These are phyloP conservation scores for Pantala flavescens DNA, from an alignment of 1,140 invertebrate species.

Conservation along the genomic window DNA sequence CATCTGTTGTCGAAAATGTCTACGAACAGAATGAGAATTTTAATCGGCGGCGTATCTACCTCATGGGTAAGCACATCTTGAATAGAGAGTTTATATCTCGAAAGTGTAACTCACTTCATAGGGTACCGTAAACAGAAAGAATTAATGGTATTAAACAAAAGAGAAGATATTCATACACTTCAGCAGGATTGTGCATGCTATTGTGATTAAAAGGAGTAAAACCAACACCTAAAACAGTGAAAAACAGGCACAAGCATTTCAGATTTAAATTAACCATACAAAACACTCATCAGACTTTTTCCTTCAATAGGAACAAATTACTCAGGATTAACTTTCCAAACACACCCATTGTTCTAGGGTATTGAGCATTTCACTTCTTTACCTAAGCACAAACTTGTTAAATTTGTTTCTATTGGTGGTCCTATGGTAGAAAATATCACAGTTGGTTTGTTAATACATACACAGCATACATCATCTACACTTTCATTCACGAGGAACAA, in stretches of 20 bases:
- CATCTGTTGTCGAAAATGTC: too few relatives aligned
- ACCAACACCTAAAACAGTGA: neutral
- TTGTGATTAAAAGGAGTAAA: neutral
- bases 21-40: too few relatives aligned
- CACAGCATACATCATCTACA: neutral
- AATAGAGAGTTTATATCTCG: too few relatives aligned
- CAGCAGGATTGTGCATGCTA: too few relatives aligned
- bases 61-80: too few relatives aligned
- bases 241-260: neutral
- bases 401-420: neutral
- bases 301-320: neutral
- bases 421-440: slow-evolving; percentile 6
- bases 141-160: too few relatives aligned
- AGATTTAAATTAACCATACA: neutral
- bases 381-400: neutral
- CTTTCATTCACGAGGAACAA: slow-evolving; percentile 5
- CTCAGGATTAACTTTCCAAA: neutral
- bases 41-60: too few relatives aligned
- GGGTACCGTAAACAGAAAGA: too few relatives aligned
- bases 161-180: too few relatives aligned
- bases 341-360: neutral
- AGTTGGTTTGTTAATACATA: neutral
- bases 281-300: neutral
- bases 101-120: too few relatives aligned
- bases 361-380: neutral